Percentiles rank a stretch among this genome's conserved stretches.
These are phyloP conservation scores for Platorchestia sp. DNA, from an alignment of 1,140 invertebrate species.

Conservation along the genomic window DNA sequence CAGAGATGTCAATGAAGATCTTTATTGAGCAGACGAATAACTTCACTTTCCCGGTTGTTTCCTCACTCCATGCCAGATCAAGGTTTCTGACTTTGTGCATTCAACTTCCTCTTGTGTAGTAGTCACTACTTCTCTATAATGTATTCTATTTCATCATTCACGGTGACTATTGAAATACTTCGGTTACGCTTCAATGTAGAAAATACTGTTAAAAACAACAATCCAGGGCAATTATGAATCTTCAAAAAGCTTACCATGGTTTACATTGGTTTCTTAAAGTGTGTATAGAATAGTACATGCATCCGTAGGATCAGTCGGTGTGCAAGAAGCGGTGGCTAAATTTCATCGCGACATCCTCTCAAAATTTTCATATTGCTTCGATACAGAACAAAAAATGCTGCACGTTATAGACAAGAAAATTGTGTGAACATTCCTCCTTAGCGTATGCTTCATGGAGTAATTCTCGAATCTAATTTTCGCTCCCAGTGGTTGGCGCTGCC, in stretches of 20 bases:
- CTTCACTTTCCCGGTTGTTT: too few species aligned
- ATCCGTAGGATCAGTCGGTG: neutral
- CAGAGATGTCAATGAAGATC: too few species aligned
- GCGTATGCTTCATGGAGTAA: too few species aligned
- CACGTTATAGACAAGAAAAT: neutral
- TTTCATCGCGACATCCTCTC: neutral
- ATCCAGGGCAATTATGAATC: too few species aligned
- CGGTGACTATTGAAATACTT: too few species aligned
- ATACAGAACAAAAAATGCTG: neutral
- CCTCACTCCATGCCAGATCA: neutral
- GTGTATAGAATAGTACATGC: too few species aligned
- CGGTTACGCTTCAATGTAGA: too few species aligned
- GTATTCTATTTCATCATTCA: neutral
- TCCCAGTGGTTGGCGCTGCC: constrained; percentile 87
- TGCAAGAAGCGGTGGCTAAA: neutral
- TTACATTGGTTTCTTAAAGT: too few species aligned
- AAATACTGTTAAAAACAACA: too few species aligned
- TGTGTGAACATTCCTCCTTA: neutral
- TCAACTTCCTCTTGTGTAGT: neutral
- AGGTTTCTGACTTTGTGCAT: neutral
- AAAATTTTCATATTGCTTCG: neutral
- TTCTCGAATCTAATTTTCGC: neutral
- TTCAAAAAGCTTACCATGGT: too few species aligned
- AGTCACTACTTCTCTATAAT: neutral
- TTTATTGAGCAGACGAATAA: too few species aligned